Conservation (phyloP, 2,888 invertebrate genomes). For the Peribatodes rhomboidaria region DNA sequence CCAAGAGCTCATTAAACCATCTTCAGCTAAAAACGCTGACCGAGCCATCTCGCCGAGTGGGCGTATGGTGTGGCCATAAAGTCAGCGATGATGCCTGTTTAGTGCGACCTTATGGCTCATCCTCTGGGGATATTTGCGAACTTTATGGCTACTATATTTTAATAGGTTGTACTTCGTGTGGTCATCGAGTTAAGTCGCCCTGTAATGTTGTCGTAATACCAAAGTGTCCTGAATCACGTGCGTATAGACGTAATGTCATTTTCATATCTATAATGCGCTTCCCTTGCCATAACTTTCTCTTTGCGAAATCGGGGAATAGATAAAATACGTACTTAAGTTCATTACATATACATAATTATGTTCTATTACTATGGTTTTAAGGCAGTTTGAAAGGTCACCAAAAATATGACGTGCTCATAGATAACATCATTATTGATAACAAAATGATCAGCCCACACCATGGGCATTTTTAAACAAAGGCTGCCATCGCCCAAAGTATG, state of each 20-base stretch:
- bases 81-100: slow-evolving; percentile 55
- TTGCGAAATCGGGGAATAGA: no score
- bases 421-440: no score
- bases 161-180: slow-evolving; percentile 38
- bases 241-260: not conserved
- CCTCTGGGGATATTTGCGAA: slow-evolving; percentile 36
- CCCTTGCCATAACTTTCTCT: not conserved
- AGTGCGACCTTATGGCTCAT: slow-evolving; percentile 47
- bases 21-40: slow-evolving; percentile 73
- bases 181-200: slow-evolving; percentile 30
- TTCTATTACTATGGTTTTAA: no score
- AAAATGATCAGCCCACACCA: no score
- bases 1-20: slow-evolving; percentile 77
- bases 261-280: not conserved
- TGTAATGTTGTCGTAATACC: slow-evolving; percentile 23
- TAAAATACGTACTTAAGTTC: no score
- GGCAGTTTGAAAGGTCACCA: no score
- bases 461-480: no score
- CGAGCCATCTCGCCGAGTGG: slow-evolving; percentile 56
- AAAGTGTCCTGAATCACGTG: slow-evolving; percentile 18
- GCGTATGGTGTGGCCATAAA: slow-evolving; percentile 63
- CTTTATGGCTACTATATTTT: slow-evolving; percentile 45
- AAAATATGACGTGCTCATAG: no score
- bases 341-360: no score
- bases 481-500: no score